Conservation (phyloP, 2,888 invertebrate species). For the Nomada ruficornis region DNA sequence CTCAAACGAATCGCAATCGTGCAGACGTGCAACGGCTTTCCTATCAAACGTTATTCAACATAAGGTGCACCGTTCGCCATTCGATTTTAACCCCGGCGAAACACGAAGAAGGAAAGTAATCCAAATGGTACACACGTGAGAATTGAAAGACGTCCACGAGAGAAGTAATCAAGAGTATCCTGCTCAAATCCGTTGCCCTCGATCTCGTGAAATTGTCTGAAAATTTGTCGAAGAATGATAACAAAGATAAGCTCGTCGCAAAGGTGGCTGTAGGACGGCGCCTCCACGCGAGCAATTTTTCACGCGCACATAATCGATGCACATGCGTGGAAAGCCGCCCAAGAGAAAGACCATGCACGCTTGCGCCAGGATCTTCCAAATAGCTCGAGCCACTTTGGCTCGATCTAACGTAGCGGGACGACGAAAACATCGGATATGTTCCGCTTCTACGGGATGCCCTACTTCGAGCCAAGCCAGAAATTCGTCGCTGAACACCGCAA, state of each 20-base stretch:
- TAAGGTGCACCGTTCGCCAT: background rate
- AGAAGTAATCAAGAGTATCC: too few species aligned
- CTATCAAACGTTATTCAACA: background rate
- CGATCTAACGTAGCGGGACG: conserved; percentile 53
- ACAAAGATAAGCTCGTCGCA: background rate
- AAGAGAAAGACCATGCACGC: conserved; percentile 41
- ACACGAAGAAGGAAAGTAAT: too few species aligned
- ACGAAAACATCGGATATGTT: conserved; percentile 58
- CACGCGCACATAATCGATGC: conserved; percentile 55
- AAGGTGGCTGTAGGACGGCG: background rate
- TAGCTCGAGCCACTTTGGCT: conserved; percentile 62
- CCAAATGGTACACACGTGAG: too few species aligned
- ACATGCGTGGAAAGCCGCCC: conserved; percentile 49
- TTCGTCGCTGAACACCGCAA: conserved; percentile 20
- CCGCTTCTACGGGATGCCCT: conserved; percentile 58
- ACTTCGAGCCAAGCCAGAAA: conserved; percentile 46
- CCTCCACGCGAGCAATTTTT: conserved; percentile 24
- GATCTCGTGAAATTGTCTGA: background rate
- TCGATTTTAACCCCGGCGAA: background rate
- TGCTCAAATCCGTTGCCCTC: too few species aligned
- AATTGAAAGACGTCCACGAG: too few species aligned
- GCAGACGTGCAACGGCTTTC: background rate
- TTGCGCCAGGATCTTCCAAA: conserved; percentile 62
- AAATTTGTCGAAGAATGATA: background rate
- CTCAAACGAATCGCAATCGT: too few species aligned